phyloP scores from a whole-genome alignment of 2,888 invertebrate genomes.

The Philaethria dido region DNA sequence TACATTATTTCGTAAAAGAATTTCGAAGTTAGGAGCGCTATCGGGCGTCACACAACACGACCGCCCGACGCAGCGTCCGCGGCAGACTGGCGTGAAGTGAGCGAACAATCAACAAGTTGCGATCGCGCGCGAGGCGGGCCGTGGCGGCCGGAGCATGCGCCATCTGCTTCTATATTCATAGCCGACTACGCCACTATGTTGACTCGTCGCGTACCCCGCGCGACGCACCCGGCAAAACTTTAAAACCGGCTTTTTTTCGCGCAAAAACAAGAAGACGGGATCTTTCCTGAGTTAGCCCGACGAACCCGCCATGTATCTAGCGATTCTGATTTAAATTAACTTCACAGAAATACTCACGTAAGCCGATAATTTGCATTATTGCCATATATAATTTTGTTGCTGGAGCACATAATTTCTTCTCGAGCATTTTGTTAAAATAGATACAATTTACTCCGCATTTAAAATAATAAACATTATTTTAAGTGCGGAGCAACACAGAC shows the following conservation, averaged over 20 bases:
- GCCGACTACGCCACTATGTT: constrained; percentile 64
- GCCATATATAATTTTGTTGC: neutral
- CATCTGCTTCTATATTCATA: constrained; percentile 71
- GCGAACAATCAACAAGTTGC: constrained; percentile 82
- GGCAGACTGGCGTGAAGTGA: constrained; percentile 76
- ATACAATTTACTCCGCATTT: neutral
- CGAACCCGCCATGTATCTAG: constrained; percentile 53
- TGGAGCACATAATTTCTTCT: neutral
- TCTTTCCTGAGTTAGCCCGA: constrained; percentile 47
- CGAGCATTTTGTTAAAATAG: neutral
- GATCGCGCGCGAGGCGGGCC: constrained; percentile 69
- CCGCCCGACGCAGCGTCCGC: constrained; percentile 78
- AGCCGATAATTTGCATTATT: neutral
- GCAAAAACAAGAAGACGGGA: constrained; percentile 70
- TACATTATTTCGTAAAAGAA: constrained; percentile 80
- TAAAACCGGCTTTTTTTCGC: constrained; percentile 75
- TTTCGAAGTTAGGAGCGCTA: constrained; percentile 75
- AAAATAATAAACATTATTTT: neutral
- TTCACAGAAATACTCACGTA: constrained; percentile 15
- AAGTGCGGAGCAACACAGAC: too few relatives aligned
- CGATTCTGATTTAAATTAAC: constrained; percentile 45
- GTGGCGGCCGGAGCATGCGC: constrained; percentile 75
- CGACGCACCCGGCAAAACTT: constrained; percentile 54
- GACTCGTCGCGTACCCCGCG: constrained; percentile 48
- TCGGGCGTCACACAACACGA: constrained; percentile 64